Evolutionary conservation across 2,888 invertebrate genomes (phyloP).

Genomic region (Elysia crispata): DNA sequence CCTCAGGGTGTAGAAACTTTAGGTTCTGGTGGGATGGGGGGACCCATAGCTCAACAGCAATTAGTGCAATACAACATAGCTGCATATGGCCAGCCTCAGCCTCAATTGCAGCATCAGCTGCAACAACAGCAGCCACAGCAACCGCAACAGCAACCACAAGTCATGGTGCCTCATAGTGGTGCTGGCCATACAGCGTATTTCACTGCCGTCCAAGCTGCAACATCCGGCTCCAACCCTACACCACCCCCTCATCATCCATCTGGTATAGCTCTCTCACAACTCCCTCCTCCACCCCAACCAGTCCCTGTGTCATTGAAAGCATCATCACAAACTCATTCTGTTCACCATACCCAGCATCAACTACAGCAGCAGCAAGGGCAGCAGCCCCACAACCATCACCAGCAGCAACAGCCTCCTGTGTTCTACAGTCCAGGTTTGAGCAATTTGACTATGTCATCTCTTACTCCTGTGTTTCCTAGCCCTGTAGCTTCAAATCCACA

Average conservation of each 20-base stretch:
- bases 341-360: constrained; percentile 13
- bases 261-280: background rate
- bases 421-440: constrained; percentile 36
- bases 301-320: background rate
- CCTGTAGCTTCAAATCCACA: background rate
- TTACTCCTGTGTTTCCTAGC: constrained; percentile 10
- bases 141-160: background rate
- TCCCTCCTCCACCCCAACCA: background rate
- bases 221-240: background rate
- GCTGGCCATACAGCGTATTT: background rate
- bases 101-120: background rate
- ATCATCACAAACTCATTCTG: constrained; percentile 5
- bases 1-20: too few species aligned
- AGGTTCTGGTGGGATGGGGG: too few species aligned
- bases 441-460: constrained; percentile 29
- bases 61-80: too few species aligned
- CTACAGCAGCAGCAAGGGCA: constrained; percentile 29
- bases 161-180: background rate
- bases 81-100: too few species aligned
- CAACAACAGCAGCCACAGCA: background rate
- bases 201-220: background rate
- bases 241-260: too few species aligned
- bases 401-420: constrained; percentile 36
- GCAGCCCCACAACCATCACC: constrained; percentile 35
- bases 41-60: too few species aligned